Evolutionary conservation across 2,888 invertebrate genomes (phyloP), one percentile per base, ranked within the genome.

Genomic region (Apantesis nais): DNA sequence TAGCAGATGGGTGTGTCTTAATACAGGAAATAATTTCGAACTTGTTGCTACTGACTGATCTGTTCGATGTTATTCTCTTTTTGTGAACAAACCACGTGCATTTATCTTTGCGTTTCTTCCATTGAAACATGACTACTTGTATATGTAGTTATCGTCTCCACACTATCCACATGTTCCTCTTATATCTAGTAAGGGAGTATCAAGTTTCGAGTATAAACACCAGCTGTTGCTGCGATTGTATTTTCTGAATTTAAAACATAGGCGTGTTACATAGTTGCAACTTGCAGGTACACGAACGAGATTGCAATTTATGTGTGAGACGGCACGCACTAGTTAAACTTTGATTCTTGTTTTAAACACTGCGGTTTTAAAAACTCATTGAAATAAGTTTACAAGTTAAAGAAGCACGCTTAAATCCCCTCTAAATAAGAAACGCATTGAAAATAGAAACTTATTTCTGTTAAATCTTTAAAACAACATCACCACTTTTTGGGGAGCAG

Each of bases 11-110:
- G 93, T 90, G 93, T 88, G 88, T 85, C 86, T 81, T 74, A 80
- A 87, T 89, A 93, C 93, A 93, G 94, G 94, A 93, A 93, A 90
- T 89, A 89, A 86, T 86, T 86, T 86, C 82, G 86, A 90, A 93
- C 89, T 93, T 94, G 94, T 92, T 88, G 86, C 91, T 87, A 89
- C 88, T 84, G 85, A 87, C 84, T 86, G 85, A 83, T 87, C 87
- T 86, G 86, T 88, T 79, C 74, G 74, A 52, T 67, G 75, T 81
- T 83, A 79, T 86, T 80, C 82, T 82, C 81, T 76, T 83, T 82
- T 85, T 84, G 82, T 84, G 73, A 77, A 78, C 79, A 84, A 86
- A 87, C 87, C 89, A 86, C 86, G 85, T 83, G 88, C 83, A 85
- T 80, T 85, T 78, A 83, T 84, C 83, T 80, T 80, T 80, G 78